Conservation (phyloP, 2,797 vertebrate species). For the Carduelis carduelis region DNA sequence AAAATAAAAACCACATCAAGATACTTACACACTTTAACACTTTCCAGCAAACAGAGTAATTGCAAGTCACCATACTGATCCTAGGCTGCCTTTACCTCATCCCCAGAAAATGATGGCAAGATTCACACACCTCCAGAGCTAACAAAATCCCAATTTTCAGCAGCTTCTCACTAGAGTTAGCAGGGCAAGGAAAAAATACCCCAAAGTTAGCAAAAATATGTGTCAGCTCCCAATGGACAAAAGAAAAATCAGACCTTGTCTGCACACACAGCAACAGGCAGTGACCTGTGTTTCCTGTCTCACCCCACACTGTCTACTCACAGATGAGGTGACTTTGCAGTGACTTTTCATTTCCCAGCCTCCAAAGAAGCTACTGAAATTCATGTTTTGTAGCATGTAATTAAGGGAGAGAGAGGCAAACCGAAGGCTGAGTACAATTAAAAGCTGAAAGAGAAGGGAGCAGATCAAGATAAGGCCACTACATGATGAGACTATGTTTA, state of each 20-base stretch:
- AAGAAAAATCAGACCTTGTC: slow-evolving; percentile 22
- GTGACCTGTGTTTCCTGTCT: slow-evolving; percentile 46
- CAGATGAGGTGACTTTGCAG: slow-evolving; percentile 1
- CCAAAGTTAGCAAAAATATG: slow-evolving; percentile 38
- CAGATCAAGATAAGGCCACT: not conserved
- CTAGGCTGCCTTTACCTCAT: not conserved
- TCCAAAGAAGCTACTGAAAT: not conserved
- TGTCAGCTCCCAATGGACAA: not conserved
- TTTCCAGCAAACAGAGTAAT: not conserved
- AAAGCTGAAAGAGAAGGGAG: not conserved
- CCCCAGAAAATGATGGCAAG: not conserved
- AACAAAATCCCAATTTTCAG: not conserved
- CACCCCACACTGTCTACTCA: not conserved
- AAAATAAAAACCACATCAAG: not conserved
- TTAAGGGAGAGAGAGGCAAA: not conserved
- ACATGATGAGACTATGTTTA: not conserved
- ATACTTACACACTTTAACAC: not conserved
- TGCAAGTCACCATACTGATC: fast-evolving
- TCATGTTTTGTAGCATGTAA: not conserved
- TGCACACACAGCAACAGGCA: slow-evolving; percentile 19
- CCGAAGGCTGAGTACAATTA: not conserved
- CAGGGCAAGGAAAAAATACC: slow-evolving; percentile 12
- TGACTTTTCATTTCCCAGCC: not conserved
- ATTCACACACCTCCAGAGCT: not conserved
- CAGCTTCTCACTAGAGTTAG: not conserved